Base-by-base conservation (phyloP, 2,888 invertebrate species). In the Idaea straminata region DNA sequence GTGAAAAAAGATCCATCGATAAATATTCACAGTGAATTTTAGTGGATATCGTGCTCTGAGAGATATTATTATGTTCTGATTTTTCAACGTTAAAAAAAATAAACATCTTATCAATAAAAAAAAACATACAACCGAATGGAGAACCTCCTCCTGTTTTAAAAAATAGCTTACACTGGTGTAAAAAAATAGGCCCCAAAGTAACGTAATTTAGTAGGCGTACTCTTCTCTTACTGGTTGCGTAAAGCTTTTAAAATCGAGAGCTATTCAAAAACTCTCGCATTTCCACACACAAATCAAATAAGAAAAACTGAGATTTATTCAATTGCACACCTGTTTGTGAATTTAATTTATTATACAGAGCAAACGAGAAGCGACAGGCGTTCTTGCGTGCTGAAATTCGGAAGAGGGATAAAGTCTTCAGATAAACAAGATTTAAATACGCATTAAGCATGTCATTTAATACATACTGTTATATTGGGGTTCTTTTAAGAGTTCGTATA, bases 281-380 rank as follows among this genome's bases (percentile, higher is more conserved):
- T 66, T 65, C 61, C 25, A 65, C 62, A 57, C 62, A 61, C 62
- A 59, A 63, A 64, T 68, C 69, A 77, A 77, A 76, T 78, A 77
- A 74, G 66, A 66, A 73, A 70, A 69, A 70, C 68, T 62, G 71
- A 64, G 65, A 75, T 72, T 72, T 73, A 67, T 74, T 75, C 69
- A 73, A 73, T 73, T 77, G 74, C 68, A 75, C 80, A 82, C 78
- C 78, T 80, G 77, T 71, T 78, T 78, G 78, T 75, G 77, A 81
- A 86, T 87, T 85, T 82, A 85, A 87, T 87, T 85, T 86, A 86
- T 83, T 81, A 81, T 74, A 69, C 68, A 72, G 62, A 64, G 72
- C 76, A 81, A 84, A 85, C 77, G 76, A 76, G 82, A 82, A 72
- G 75, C 77, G 84, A 85, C 84, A 81, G 76, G 77, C 65, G 64